Conservation (phyloP, 2,113 vertebrate species). For the Scolopax mira region DNA sequence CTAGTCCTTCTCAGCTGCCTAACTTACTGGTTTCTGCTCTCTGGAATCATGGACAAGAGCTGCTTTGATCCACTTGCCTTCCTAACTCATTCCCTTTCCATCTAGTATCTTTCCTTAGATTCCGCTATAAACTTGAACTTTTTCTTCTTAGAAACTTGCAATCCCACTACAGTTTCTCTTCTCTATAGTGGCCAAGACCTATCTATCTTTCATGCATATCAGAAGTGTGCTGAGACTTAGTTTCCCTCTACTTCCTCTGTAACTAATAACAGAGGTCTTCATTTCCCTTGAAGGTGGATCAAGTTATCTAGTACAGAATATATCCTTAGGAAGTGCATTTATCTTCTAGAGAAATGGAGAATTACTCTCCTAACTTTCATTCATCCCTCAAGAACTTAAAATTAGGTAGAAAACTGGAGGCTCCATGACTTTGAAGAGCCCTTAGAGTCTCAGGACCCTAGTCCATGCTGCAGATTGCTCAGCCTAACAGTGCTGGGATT, state of each 20-base stretch:
- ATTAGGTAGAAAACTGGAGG: not conserved
- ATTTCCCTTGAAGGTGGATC: not conserved
- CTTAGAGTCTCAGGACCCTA: not conserved
- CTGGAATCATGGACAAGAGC: not conserved
- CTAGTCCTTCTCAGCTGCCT: not conserved
- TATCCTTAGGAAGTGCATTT: not conserved
- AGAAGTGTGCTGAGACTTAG: not conserved
- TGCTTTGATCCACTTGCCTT: not conserved
- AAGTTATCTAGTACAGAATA: not conserved
- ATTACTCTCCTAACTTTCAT: not conserved
- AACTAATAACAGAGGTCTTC: fast-evolving
- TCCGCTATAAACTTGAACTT: not conserved
- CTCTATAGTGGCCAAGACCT: not conserved
- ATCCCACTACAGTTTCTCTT: not conserved
- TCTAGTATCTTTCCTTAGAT: not conserved
- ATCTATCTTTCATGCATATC: not conserved
- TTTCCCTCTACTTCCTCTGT: not conserved
- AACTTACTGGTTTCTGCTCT: not conserved
- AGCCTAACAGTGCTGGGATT: not conserved
- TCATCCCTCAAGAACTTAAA: not conserved
- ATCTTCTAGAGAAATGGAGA: not conserved
- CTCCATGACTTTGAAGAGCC: not conserved
- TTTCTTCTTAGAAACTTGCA: not conserved
- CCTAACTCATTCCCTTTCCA: not conserved
- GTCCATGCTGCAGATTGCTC: not conserved